Evolutionary conservation across 2,888 invertebrate species (phyloP), one percentile per base, ranked within the genome.

Genomic region (Drosophila heteroneura): DNA sequence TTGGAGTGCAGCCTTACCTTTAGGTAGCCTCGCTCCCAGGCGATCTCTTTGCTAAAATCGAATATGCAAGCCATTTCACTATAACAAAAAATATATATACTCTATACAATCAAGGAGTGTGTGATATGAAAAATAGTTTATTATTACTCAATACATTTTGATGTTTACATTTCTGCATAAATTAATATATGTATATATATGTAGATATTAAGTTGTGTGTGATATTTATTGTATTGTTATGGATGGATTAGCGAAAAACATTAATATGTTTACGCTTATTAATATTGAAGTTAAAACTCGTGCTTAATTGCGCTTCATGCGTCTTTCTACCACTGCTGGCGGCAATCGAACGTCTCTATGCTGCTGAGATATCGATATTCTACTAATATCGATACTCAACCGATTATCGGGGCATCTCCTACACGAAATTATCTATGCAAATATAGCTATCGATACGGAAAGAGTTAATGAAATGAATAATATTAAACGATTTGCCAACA

Each of bases 21-120:
- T 0, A 82, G 66, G 33, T 62, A 57, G 2, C 10, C 14, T 2
- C 65, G 80, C 7, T 79, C 76, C 71, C 78, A 78, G 5, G 47
- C 7, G 10, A 61, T 35, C 28, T 81, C 79, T 14, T 63, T 26
- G 7, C 28, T 28, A 37, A 53, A 79, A 16, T 80, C 67, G 7
- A 68, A 63, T 32, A 37, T 1, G 35, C 44, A 66, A 14, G 10
- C 4, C 16, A 37, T 12, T 12, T 47, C 22, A 10, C 33, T n/a
- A 14, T 54, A 6, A 6, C 3, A 9, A 39, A n/a, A 56, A 28
- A 56, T 33, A 12, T 28, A 26, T 39, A 5, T 33, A 37, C 5
- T 32, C 16, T 5, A 1, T 14, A 30, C 35, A 26, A 41, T 30
- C 60, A 56, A 54, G 7, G 70, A 70, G 59, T 70, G 32, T 26